Evolutionary conservation across 2,888 invertebrate species (phyloP), one percentile per base, ranked within the genome.

Genomic region (Epirrhoe alternata): DNA sequence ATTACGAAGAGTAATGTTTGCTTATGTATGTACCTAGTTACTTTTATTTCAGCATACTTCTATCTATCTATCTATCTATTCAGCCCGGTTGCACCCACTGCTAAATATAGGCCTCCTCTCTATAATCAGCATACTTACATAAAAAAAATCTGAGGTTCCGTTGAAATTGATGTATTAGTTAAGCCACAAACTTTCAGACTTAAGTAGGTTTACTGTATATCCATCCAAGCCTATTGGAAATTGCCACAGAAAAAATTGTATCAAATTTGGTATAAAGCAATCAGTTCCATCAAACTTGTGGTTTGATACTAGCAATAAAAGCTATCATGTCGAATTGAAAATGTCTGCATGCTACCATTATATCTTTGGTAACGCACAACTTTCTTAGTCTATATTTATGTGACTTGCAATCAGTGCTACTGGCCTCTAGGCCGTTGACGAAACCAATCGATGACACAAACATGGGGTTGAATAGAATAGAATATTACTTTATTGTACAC

Each of bases 311-410:
- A 50, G 60, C 49, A 68, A 60, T 57, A 55, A 61, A 68, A 45
- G 53, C 58, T 50, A 68, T 69, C 67, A 69, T 70, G 69, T 73
- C 69, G 67, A 66, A 72, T 76, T 70, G 68, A 66, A 69, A 68
- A 61, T 60, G 47, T 66, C 66, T 70, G 70, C 72, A 70, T 73
- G 69, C 68, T 62, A 55, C 64, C 65, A 73, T 73, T 72, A 70
- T 62, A 58, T 68, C 59, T 71, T 73, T 74, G 73, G 74, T 72
- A 75, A 75, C 69, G 63, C 64, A 69, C 60, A 68, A 66, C 72
- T 74, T 69, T 69, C 68, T 54, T 61, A 60, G 49, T 17, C 66
- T 69, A 49, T 61, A 66, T 62, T 68, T 66, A 68, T 47, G 64
- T 64, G 57, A 69, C 65, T 55, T 24, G 61, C 38, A 53, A 45